Evolutionary conservation across 2,888 invertebrate genomes (phyloP), one percentile per base, ranked within the genome.

Genomic region (Drosophila aldrichi): DNA sequence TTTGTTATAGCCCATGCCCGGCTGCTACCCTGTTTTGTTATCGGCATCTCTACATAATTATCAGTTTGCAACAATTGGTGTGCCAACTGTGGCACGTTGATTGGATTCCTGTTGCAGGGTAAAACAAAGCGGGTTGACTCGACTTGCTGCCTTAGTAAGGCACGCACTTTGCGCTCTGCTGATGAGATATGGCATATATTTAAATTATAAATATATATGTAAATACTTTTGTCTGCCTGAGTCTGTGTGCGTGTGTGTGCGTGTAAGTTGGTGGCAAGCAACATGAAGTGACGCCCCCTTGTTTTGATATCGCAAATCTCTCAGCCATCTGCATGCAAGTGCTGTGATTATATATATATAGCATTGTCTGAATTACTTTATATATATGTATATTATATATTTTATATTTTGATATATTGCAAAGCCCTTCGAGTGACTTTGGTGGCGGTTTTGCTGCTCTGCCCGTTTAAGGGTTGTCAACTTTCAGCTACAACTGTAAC

Each of bases 241-340:
- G 20, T 16, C 16, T 41, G 43, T 29, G 41, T 29, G 40, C 10
- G 25, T 25, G 12, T 14, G 12, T 32, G 38, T n/a, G n/a, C 8
- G 16, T 2, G 3, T 16, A 12, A 10, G n/a, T n/a, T 36, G 12
- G 44, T 18, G 32, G 54, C 32, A 29, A 49, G 29, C 62, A 34
- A 34, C 57, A 20, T 25, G 9, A 58, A 29, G 44, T 41, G 56
- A 36, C 40, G 41, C 64, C 61, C 60, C 70, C 32, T 32, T 46
- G 51, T 36, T 38, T 36, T 34, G 43, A 12, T 65, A 75, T 65
- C 59, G 43, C 10, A 54, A 72, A 82, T 77, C 79, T 77, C 83
- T 71, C 63, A 70, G 67, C 78, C 82, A 83, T 83, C 89, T 83
- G 82, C 57, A 86, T 68, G 61, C 63, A 72, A 73, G 70, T 63